Evolutionary conservation across 1,140 invertebrate species (phyloP), one percentile per base, ranked within the genome.

Genomic region (Antheraea mylitta): DNA sequence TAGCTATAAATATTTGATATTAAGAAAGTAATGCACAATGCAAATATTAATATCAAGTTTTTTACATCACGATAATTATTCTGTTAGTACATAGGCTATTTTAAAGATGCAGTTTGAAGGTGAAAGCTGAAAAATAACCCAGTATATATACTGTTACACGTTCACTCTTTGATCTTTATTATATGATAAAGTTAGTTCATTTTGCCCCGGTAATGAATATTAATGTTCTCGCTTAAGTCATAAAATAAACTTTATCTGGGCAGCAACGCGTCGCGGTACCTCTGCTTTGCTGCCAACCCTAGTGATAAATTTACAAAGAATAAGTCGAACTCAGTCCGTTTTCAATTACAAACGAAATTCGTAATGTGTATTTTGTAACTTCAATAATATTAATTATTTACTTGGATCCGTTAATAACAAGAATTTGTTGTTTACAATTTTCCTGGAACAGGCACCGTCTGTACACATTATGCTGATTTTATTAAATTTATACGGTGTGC

Each of bases 241-340:
- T 89, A 89, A 90, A 90, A 86, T 88, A 86, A 90, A 90, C 83
- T 90, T 90, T 88, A 90, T 90, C 85, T 80, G 81, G 78, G 80
- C 80, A 78, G 80, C 80, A 87, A 85, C 77, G 87, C 84, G 84
- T 86, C 80, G 70, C 30, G 53, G 22, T 22, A 66, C 65, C 74
- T 72, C 78, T 75, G 77, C 77, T 75, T 82, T 37, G 8, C 78
- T 79, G 22, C 22, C 38, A 9, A 53, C 45, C 75, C 68, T 72
- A 84, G 82, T 83, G 85, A 88, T 90, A 87, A 89, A 86, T 88
- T 80, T 73, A 78, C 81, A 80, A 90, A 88, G 82, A 89, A 86
- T 86, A 83, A 81, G 71, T 77, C 77, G 65, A 88, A 83, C 80
- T 83, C 77, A 59, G 75, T 76, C 80, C 77, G 82, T 85, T 86